phyloP scores from a whole-genome alignment of 2,888 invertebrate genomes.

The Metacarcinus magister region DNA sequence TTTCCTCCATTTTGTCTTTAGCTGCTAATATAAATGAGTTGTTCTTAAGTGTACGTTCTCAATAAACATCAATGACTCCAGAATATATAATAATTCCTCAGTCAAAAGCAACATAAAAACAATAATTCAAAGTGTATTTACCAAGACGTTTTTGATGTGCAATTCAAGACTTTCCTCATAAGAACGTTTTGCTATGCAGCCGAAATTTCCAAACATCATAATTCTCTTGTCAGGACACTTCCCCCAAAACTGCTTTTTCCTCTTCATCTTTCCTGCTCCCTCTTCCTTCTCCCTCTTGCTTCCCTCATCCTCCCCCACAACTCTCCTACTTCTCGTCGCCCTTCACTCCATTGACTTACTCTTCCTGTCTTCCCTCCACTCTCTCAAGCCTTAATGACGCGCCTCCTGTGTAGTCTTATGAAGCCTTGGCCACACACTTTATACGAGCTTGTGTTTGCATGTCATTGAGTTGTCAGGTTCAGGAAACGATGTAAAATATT shows the following conservation, averaged over 20 bases:
- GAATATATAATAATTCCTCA: not conserved
- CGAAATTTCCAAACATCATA: not conserved
- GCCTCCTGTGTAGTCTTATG: not conserved
- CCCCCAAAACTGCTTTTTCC: not conserved
- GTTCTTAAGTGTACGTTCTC: too few relatives aligned
- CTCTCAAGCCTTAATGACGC: not conserved
- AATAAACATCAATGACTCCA: not conserved
- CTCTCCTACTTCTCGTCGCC: not conserved
- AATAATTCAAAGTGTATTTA: not conserved
- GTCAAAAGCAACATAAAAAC: not conserved
- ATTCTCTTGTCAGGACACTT: not conserved
- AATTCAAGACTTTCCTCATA: not conserved
- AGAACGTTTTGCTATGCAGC: not conserved
- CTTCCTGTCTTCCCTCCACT: not conserved
- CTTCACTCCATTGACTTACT: not conserved
- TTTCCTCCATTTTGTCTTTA: not conserved
- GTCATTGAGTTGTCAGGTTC: not conserved
- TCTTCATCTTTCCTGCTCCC: not conserved
- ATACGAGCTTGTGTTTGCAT: not conserved
- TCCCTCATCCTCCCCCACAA: not conserved
- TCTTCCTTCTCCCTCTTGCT: not conserved
- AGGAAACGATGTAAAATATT: not conserved
- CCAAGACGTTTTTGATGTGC: not conserved
- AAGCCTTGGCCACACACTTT: not conserved
- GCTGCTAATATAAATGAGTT: too few relatives aligned